phyloP scores from a whole-genome alignment of 92 coral and sea anemone species.

The Epizoanthus rinbou region DNA sequence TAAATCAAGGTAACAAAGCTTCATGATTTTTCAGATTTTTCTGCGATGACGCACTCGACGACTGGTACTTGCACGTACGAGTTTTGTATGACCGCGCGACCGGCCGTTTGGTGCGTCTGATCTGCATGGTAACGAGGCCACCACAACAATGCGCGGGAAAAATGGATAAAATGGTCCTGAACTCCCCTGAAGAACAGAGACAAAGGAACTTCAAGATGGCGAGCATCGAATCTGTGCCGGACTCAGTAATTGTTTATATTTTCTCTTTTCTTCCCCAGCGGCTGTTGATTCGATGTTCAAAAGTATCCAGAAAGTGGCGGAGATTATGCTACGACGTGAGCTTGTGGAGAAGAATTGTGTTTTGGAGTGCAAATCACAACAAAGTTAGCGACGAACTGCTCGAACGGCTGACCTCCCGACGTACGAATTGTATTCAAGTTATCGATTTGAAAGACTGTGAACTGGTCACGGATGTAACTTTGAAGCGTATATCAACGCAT shows the following conservation, averaged over 20 bases:
- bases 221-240: slow-evolving; percentile 72
- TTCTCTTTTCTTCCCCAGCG: slow-evolving; percentile 84
- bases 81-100: no score
- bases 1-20: no score
- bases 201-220: slow-evolving; percentile 78
- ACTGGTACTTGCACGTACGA: no score
- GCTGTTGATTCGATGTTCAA: slow-evolving; percentile 65
- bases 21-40: no score
- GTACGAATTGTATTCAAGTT: slow-evolving; percentile 74
- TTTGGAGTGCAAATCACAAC: slow-evolving; percentile 66
- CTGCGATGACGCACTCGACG: no score
- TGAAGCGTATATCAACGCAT: slow-evolving; percentile 64
- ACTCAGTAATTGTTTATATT: slow-evolving; percentile 80
- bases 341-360: slow-evolving; percentile 81
- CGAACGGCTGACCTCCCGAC: slow-evolving; percentile 72
- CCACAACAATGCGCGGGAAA: slow-evolving; percentile 93
- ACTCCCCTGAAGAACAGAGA: slow-evolving; percentile 26
- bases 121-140: slow-evolving; percentile 55
- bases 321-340: slow-evolving; percentile 87
- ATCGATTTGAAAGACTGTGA: slow-evolving; percentile 82
- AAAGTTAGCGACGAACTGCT: slow-evolving; percentile 72
- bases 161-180: slow-evolving; percentile 49
- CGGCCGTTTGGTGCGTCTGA: no score
- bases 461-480: slow-evolving; percentile 65
- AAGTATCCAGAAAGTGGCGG: slow-evolving; percentile 86